Evolutionary conservation across 2,888 invertebrate species (phyloP).

Genomic region (Girardia tigrina): DNA sequence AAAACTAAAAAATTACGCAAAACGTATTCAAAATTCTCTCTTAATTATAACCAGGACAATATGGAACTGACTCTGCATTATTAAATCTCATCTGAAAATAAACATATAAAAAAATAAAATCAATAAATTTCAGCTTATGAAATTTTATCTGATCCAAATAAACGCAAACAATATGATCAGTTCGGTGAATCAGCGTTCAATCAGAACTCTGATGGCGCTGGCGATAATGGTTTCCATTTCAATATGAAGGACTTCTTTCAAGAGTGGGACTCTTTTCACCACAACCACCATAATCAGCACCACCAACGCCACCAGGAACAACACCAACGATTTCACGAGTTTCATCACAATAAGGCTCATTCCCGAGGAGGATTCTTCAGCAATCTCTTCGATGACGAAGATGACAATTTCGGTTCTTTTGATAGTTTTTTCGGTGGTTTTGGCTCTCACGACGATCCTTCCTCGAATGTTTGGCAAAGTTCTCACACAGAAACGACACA

Average conservation of each 20-base stretch:
- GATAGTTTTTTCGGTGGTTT: not conserved
- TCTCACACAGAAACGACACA: no score
- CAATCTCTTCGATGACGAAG: not conserved
- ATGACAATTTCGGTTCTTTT: not conserved
- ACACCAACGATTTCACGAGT: no score
- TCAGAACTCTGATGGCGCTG: not conserved
- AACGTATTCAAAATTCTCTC: no score
- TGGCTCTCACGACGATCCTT: not conserved
- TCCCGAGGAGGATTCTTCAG: not conserved
- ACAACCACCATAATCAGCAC: no score
- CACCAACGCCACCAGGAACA: no score
- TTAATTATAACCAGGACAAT: no score
- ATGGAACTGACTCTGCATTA: no score
- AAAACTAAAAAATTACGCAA: no score
- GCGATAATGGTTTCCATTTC: not conserved
- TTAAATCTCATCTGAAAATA: no score
- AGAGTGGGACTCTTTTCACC: not conserved
- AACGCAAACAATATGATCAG: not conserved
- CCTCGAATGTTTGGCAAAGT: no score
- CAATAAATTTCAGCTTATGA: not conserved
- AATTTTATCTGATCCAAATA: not conserved
- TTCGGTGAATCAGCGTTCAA: not conserved
- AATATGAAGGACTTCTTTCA: slow-evolving; percentile 18
- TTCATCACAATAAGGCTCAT: not conserved
- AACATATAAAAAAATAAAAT: no score